Percentiles rank a stretch among this genome's conserved stretches.
These are phyloP conservation scores for Auanema freiburgensis DNA, from an alignment of 2,888 invertebrate genomes.

Conservation along the genomic window DNA sequence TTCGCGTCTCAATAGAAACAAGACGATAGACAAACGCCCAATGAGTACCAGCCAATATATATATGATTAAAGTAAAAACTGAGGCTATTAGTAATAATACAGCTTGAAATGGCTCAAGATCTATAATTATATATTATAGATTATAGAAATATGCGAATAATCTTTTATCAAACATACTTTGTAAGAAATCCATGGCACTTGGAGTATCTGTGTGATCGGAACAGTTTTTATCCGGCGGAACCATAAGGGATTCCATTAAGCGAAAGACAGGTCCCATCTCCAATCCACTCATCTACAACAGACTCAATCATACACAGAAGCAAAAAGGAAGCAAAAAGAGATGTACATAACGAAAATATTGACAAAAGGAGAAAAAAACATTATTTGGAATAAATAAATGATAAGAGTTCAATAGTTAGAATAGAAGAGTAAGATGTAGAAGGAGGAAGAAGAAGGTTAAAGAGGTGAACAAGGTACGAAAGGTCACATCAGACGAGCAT, in stretches of 20 bases:
- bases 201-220: constrained; percentile 37
- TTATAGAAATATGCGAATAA: background rate
- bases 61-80: constrained; percentile 39
- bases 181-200: constrained; percentile 39
- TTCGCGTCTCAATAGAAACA: constrained; percentile 54
- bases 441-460: background rate
- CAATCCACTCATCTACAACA: constrained; percentile 17
- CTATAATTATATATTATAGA: constrained; percentile 23
- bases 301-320: too few relatives aligned
- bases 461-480: background rate
- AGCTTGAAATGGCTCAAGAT: constrained; percentile 46
- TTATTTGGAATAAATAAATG: constrained; percentile 15
- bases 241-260: constrained; percentile 33
- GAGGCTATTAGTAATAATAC: constrained; percentile 50
- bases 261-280: constrained; percentile 27
- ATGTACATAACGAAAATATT: background rate
- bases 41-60: constrained; percentile 46
- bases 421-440: too few relatives aligned
- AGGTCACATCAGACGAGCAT: background rate
- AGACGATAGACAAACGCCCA: constrained; percentile 48
- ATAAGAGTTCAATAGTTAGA: constrained; percentile 10
- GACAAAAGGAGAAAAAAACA: constrained; percentile 10
- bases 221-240: constrained; percentile 41
- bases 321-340: background rate
- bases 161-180: constrained; percentile 32